Conservation (phyloP, 2,888 invertebrate species). For the Ceramica pisi region DNA sequence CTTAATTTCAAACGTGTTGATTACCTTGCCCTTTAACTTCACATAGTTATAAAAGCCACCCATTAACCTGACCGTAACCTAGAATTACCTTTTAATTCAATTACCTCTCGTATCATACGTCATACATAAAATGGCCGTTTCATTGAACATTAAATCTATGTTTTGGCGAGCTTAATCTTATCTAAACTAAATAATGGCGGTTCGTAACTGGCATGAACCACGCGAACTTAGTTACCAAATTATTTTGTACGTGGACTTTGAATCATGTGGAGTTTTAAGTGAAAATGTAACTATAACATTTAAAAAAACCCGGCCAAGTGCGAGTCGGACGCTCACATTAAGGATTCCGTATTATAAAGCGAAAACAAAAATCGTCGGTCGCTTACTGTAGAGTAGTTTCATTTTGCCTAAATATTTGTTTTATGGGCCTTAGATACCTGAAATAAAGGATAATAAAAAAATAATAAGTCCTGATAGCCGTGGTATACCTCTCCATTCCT, state of each 20-base stretch:
- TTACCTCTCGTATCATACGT: constrained; percentile 49
- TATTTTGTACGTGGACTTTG: constrained; percentile 20
- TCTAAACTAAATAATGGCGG: constrained; percentile 65
- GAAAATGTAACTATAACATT: not conserved
- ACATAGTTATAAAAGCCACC: not conserved
- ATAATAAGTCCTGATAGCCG: too few species aligned
- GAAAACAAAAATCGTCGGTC: too few species aligned
- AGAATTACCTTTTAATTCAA: constrained; percentile 60
- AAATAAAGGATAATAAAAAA: too few species aligned
- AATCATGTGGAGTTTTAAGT: not conserved
- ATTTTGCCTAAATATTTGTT: too few species aligned
- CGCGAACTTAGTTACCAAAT: constrained; percentile 56
- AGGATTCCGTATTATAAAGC: too few species aligned
- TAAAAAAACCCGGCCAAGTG: too few species aligned
- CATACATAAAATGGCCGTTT: constrained; percentile 61
- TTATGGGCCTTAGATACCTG: too few species aligned
- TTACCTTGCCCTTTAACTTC: not conserved
- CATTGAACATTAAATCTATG: constrained; percentile 63
- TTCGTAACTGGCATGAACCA: constrained; percentile 58
- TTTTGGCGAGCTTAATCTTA: constrained; percentile 67
- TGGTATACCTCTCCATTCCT: too few species aligned
- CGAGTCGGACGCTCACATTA: too few species aligned
- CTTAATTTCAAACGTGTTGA: not conserved
- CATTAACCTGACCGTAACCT: constrained; percentile 21
- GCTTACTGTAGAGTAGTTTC: too few species aligned